Evolutionary conservation across 37 sponge, comb jelly and placozoan species (phyloP).

Genomic region (Spongia lamella): DNA sequence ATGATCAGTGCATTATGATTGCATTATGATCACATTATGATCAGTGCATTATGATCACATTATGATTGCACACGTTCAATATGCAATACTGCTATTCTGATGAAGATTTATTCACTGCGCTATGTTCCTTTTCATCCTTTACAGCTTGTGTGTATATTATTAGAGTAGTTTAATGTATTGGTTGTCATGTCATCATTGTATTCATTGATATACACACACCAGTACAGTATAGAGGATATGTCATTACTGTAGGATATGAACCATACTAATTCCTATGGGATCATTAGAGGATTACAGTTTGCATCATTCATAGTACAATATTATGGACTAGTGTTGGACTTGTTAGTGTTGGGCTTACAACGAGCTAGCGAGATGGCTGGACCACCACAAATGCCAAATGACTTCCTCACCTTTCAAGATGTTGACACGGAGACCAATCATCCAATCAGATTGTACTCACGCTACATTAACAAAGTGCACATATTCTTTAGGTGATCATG

Average conservation of each 20-base stretch:
- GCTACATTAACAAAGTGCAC: conserved; percentile 94
- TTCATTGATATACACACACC: no score
- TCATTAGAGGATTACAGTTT: conserved; percentile 97
- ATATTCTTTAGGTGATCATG: conserved; percentile 89
- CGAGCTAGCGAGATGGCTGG: conserved; percentile 99
- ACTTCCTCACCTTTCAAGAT: conserved; percentile 97
- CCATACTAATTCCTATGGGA: conserved; percentile 98
- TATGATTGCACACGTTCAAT: no score
- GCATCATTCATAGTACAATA: conserved; percentile 98
- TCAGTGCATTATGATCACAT: no score
- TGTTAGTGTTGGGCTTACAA: conserved; percentile 94
- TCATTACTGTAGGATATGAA: conserved; percentile 99
- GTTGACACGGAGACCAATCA: conserved; percentile 91
- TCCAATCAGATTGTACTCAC: conserved; percentile 93
- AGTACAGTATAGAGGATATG: no score
- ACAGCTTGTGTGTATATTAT: no score
- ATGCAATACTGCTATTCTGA: no score
- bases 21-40: no score
- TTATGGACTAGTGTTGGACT: conserved; percentile 95
- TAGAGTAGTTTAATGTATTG: no score
- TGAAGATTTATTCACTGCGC: no score
- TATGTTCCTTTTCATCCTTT: no score
- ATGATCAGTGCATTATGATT: no score
- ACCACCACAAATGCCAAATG: conserved; percentile 97
- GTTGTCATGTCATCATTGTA: no score